phyloP scores from a whole-genome alignment of 2,113 vertebrate genomes.

The Pachycephala philippinensis region DNA sequence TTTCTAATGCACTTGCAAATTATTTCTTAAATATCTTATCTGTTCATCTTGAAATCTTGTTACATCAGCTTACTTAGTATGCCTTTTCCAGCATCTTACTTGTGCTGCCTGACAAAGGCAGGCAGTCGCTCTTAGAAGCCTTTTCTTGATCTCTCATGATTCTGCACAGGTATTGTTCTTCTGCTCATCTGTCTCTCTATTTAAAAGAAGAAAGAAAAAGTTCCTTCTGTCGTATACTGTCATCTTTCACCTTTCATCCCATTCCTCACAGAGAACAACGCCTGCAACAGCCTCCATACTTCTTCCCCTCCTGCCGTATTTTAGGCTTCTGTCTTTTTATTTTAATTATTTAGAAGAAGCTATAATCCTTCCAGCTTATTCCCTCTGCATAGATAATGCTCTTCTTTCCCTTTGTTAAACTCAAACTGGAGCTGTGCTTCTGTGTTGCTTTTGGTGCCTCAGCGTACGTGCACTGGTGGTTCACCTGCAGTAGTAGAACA shows the following conservation, averaged over 20 bases:
- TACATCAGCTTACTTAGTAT: not conserved
- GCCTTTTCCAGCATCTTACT: not conserved
- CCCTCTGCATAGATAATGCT: not conserved
- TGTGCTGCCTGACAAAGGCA: not conserved
- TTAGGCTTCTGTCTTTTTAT: not conserved
- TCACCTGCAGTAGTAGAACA: not conserved
- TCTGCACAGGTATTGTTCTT: not conserved
- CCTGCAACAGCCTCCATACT: not conserved
- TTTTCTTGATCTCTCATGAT: not conserved
- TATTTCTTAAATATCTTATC: not conserved
- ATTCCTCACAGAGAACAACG: not conserved
- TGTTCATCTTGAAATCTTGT: not conserved
- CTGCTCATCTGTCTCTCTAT: not conserved
- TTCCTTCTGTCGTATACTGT: not conserved
- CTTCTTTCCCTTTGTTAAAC: not conserved
- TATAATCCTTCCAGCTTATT: not conserved
- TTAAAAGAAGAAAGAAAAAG: not conserved
- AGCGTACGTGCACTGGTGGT: not conserved
- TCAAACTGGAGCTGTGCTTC: not conserved
- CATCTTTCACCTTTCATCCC: not conserved
- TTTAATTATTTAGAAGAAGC: not conserved
- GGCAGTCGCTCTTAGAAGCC: not conserved
- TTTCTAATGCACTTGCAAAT: not conserved
- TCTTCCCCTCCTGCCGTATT: accelerated
- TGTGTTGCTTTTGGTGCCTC: not conserved